Base-by-base conservation (phyloP, 23 tunicate species). In the Halocynthia roretzi region DNA sequence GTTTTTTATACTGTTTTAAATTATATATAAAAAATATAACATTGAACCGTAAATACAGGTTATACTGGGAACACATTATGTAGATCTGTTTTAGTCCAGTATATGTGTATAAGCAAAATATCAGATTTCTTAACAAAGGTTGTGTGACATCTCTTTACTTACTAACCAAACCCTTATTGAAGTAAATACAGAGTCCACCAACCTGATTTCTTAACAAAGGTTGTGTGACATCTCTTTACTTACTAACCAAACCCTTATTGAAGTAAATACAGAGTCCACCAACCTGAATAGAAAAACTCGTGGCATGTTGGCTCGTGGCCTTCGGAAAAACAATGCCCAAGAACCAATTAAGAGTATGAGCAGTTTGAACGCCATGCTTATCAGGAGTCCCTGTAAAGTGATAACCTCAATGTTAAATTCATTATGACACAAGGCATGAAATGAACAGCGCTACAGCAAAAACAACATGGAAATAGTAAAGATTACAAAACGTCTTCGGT, bases 231-330 rank as follows among this genome's bases (percentile, higher is more conserved):
- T 58, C 17, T 58, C n/a, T 58, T 58, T 58, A 31, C 44, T 31
- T 31, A 31, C 44, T 60, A 15, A n/a, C 64, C n/a, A 60, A 60
- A 60, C 64, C n/a, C 64, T n/a, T 15, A 60, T 15, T 15, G 4
- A 60, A 60, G 17, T 60, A 15, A 60, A 15, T 15, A 44, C 5
- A 19, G 23, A 67, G 21, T 67, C 12, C 18, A 14, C 21, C 56
- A 18, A 92, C 98, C 98, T 83, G 83, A 92, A 92, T 86, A 92
- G 77, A 66, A 92, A 92, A 10, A 92, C 92, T 82, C 92, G 75
- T 6, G 98, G 98, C 98, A 92, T 92, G 84, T 80, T 92, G n/a
- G 98, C 89, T 60, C 98, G 75, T 53, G 90, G 98, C 49, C 85
- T 81, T 14, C 98, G 74, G 78, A 92, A 92, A 63, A 92, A 92